Base-by-base conservation (phyloP, 2,888 invertebrate species). In the Heliconius hortense region DNA sequence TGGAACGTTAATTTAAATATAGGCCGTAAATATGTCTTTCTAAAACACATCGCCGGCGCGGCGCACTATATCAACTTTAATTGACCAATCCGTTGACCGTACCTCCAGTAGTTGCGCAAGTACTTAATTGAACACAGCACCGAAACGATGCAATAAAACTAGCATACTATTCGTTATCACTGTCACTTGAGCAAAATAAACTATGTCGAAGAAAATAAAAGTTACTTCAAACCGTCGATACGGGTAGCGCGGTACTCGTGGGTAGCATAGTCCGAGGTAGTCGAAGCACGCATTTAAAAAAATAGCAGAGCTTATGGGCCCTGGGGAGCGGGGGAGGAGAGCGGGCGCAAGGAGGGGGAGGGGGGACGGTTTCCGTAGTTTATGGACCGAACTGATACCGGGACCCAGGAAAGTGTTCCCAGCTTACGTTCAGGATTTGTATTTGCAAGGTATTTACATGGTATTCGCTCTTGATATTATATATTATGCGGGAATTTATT, bases 301-400 rank as follows among this genome's bases (percentile, higher is more conserved):
- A 91, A 92, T 91, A 86, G 88, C 88, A 84, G 87, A 88, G 91
- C 90, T 92, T 91, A 91, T 86, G 87, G 88, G 87, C 86, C 85
- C 85, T 82, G 85, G 84, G 87, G 83, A 85, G 53, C 21, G 86
- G 87, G 86, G 82, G 35, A 86, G 89, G 87, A 86, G 79, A 86
- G 84, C 83, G 86, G 78, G 24, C 11, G 24, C n/a, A 13, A 4
- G 4, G 59, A 3, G 59, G 79, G 73, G 79, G 76, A 73, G 73
- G 74, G 73, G 75, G 82, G 79, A 21, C 79, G 82, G 83, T 84
- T 81, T 83, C 79, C 84, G 89, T 90, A 90, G 88, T 92, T 93
- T 93, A 93, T 93, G 91, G 88, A 90, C 90, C 90, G 90, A 91
- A 91, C 91, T 91, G 92, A 92, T 92, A 92, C 90, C 88, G 88